Conservation (phyloP, 2,797 vertebrate genomes). For the Crocidura indochinensis region DNA sequence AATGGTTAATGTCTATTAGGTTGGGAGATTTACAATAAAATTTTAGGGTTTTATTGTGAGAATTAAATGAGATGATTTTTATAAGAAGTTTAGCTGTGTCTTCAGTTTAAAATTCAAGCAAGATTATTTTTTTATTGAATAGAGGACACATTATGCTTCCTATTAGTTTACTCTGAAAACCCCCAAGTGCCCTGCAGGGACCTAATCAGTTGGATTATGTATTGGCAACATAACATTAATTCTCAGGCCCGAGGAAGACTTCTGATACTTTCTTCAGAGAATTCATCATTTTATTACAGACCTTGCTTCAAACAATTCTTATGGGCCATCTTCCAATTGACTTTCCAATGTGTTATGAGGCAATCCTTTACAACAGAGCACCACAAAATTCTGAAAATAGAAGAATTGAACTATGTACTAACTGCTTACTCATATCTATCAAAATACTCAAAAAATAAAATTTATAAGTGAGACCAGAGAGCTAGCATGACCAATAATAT, state of each 20-base stretch:
- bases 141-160: not conserved
- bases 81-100: not conserved
- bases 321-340: not conserved
- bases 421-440: not conserved
- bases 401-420: not conserved
- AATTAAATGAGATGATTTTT: not conserved
- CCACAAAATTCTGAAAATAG: constrained; percentile 1
- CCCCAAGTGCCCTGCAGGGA: not conserved
- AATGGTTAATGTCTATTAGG: not conserved
- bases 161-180: not conserved
- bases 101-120: not conserved
- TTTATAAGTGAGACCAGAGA: not conserved
- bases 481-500: too few relatives aligned
- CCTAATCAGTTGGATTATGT: not conserved
- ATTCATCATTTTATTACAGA: not conserved
- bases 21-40: not conserved
- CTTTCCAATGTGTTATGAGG: not conserved
- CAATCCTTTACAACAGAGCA: not conserved
- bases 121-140: not conserved
- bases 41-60: not conserved
- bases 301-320: not conserved
- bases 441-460: constrained; percentile 38
- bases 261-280: not conserved
- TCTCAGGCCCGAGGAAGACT: not conserved
- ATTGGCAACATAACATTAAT: not conserved